Conservation (phyloP, 2,888 invertebrate genomes). For the Tenthredo distinguenda region DNA sequence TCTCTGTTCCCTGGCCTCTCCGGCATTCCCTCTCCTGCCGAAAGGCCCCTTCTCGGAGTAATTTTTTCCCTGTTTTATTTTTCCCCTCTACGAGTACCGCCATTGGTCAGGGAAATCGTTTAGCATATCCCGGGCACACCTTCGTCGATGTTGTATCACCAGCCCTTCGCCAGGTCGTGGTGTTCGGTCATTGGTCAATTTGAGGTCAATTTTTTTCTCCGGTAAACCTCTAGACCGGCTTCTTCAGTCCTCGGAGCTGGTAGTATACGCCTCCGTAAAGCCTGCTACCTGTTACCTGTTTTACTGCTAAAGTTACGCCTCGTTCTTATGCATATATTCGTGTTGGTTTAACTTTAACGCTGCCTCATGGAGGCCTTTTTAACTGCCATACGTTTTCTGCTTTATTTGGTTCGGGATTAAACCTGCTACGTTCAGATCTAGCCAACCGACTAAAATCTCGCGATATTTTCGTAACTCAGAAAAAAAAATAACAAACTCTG, state of each 20-base stretch:
- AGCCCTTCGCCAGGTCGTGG: constrained; percentile 40
- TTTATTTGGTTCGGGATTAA: neutral
- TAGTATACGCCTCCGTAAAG: constrained; percentile 27
- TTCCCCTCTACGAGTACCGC: neutral
- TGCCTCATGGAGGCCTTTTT: neutral
- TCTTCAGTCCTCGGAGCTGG: neutral
- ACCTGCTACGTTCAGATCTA: neutral
- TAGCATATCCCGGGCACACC: constrained; percentile 25
- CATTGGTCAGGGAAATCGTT: constrained; percentile 23
- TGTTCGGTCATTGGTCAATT: constrained; percentile 31
- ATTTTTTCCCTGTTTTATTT: neutral
- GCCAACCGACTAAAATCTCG: neutral
- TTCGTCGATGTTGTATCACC: neutral
- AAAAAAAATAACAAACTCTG: neutral
- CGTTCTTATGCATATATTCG: constrained; percentile 6
- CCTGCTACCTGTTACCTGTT: constrained; percentile 27
- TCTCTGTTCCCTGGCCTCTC: neutral
- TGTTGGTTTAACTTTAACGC: constrained; percentile 6
- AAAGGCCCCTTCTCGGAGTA: neutral
- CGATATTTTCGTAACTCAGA: neutral
- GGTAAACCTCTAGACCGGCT: constrained; percentile 4
- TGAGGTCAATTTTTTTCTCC: neutral
- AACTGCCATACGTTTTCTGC: neutral
- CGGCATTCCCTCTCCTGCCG: neutral
- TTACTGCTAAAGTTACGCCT: constrained; percentile 23